Evolutionary conservation across 2,797 vertebrate species (phyloP), one percentile per base, ranked within the genome.

Genomic region (Danio choprae): DNA sequence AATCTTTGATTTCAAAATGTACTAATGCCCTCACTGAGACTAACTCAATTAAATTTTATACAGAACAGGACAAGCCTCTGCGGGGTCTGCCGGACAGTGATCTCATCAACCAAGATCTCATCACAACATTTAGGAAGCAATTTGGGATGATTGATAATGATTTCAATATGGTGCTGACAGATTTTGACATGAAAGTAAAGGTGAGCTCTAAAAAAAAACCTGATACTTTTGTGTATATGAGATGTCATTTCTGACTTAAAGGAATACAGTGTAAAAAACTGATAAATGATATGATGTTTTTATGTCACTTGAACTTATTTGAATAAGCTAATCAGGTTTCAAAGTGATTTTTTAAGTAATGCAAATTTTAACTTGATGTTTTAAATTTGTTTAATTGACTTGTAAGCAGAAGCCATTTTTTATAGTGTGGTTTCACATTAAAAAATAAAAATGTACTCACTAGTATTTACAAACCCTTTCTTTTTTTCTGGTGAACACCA

Each of bases 151-250:
- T 94, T 62, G 93, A 95, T 70, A 93, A 95, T 83, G 95, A 96
- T 75, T 97, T 96, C 91, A 95, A 95, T 89, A 96, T 97, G 95
- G 95, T 95, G 77, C 84, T 96, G 79, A 96, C 95, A 0, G 96
- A 97, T 36, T 90, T 89, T 55, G 95, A 97, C 85, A 91, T 95
- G 89, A 95, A 93, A 84, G 93, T 95, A 65, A 96, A 96, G 95
- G 96, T 97, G 86, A 10, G 77, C 56, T 1, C 7, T 44, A 16
- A 58, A 44, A 48, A 68, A 69, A 18, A 10, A 12, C 11, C 11
- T 10, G 1, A 43, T 20, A 4, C 15, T 10, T 16, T 41, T 58
- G 12, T 62, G 64, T 22, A 18, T 50, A 50, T 69, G 65, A 40
- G n/a, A 59, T 60, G 5, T 40, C 62, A 56, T 48, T 36, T 48